These are phyloP conservation scores for Urocitellus parryii DNA, from an alignment of 2,113 vertebrate genomes.

Conservation along the genomic window DNA sequence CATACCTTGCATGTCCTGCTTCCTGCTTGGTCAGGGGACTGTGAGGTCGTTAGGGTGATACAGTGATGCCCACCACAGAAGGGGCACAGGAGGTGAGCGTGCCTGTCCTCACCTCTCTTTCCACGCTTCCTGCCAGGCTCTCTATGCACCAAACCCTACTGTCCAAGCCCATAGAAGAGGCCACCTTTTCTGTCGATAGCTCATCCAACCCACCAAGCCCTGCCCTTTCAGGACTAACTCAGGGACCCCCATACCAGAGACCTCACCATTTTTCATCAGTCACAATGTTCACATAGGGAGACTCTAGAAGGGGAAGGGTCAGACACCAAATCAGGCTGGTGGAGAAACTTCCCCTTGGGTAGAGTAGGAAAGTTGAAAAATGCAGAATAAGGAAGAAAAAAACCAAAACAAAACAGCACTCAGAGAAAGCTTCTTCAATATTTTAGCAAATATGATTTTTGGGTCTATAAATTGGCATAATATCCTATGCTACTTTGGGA, in stretches of 20 bases:
- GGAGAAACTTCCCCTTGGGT: neutral
- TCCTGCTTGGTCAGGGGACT: neutral
- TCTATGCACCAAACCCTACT: neutral
- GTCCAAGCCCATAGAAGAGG: neutral
- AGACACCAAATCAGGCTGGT: neutral
- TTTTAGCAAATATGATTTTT: neutral
- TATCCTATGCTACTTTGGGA: neutral
- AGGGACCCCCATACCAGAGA: fast-evolving
- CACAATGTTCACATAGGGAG: fast-evolving
- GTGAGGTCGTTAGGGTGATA: neutral
- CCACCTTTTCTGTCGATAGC: neutral
- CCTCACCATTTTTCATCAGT: fast-evolving
- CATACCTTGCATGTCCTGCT: neutral
- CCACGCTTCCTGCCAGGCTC: fast-evolving
- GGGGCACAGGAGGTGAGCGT: too few species aligned
- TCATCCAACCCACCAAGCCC: neutral
- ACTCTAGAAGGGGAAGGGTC: fast-evolving
- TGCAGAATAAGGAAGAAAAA: neutral
- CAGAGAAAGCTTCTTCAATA: neutral
- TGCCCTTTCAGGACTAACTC: neutral
- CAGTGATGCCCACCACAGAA: neutral
- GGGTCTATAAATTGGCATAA: neutral
- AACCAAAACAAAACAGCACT: neutral
- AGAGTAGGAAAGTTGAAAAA: neutral
- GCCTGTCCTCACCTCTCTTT: too few species aligned